Base-by-base conservation (phyloP, 2,797 vertebrate species). In the Columba guinea region DNA sequence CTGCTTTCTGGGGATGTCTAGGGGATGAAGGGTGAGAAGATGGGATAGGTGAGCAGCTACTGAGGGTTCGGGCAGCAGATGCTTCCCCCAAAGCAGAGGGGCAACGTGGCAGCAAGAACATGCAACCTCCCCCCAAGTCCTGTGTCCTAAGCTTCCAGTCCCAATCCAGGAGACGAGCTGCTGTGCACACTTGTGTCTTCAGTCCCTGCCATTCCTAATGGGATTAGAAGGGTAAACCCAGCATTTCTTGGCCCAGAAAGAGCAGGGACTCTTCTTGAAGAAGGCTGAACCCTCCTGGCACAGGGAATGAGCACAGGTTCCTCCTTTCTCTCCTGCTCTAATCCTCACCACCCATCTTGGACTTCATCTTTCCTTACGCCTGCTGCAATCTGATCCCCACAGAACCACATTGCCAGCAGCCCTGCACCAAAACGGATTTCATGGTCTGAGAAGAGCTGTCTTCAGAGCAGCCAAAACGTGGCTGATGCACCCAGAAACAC, bases 121-220 rank as follows among this genome's bases (percentile, higher is more conserved):
- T 2, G 5, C 20, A 37, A 9, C 7, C 5, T 37, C 23, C 19
- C 10, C n/a, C 64, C 24, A 0, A 2, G 9, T 9, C 2, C 16
- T 1, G 0, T 2, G 17, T 7, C 56, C 53, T 24, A n/a, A 18
- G 20, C 14, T 84, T 30, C 41, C 35, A 65, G 78, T 27, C 32
- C 16, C 0, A 3, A 30, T 37, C 44, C 71, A 74, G 65, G 17
- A 41, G 28, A 18, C 26, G 81, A 62, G 30, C 46, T 87, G 32
- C 62, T 1, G 0, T 20, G 27, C 14, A 37, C n/a, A 17, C 8
- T 55, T 46, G 13, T 22, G 22, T 58, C 23, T 81, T 49, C 28
- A 71, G 41, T 26, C 30, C 28, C 26, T 30, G 10, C 15, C 16
- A 13, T 58, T 71, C 63, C 41, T 79, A 48, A 52, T 21, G 24